Conservation (phyloP, 2,113 vertebrate genomes). For the Anhinga anhinga region DNA sequence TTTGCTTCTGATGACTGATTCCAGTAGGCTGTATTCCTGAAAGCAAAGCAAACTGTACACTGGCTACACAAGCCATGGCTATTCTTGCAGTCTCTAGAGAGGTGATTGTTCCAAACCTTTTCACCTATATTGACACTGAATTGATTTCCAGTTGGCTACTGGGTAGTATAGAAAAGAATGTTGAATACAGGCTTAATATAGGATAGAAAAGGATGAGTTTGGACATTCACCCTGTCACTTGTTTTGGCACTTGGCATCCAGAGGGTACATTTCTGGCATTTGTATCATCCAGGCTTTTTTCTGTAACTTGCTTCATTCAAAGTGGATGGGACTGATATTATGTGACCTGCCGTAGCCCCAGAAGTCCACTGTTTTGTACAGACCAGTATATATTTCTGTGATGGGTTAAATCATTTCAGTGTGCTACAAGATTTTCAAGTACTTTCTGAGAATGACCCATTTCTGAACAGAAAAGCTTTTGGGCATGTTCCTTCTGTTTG, state of each 20-base stretch:
- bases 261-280: neutral
- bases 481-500: constrained; percentile 3
- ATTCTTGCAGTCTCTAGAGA: neutral
- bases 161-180: neutral
- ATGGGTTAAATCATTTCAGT: neutral
- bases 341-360: neutral
- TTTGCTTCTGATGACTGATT: constrained; percentile 28
- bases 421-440: neutral
- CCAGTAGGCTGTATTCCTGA: neutral
- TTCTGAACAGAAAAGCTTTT: neutral
- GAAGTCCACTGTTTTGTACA: neutral
- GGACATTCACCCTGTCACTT: neutral
- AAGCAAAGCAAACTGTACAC: neutral
- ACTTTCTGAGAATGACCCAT: neutral
- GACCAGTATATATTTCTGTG: neutral
- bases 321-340: neutral
- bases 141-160: neutral
- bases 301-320: neutral
- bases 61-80: neutral
- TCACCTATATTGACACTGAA: neutral
- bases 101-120: neutral
- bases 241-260: neutral
- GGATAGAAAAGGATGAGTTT: neutral
- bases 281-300: neutral
- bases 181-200: neutral